These are phyloP conservation scores for Burhinus oedicnemus DNA, from an alignment of 2,113 vertebrate species.

Conservation along the genomic window DNA sequence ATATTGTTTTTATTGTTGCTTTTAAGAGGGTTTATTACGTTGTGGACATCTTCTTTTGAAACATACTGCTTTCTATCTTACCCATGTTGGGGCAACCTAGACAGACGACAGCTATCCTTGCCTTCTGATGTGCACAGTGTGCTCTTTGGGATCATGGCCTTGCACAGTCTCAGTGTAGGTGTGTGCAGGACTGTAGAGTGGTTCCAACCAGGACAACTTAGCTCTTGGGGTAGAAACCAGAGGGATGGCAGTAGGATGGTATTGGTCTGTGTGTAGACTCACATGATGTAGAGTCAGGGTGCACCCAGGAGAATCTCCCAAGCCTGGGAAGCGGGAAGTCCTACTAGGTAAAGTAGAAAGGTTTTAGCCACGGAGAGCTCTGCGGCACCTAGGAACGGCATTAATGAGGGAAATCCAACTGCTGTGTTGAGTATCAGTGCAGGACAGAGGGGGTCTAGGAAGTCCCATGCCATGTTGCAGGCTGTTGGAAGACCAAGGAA, in stretches of 20 bases:
- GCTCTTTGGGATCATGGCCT: neutral
- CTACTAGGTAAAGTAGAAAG: neutral
- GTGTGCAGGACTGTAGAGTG: neutral
- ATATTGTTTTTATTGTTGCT: neutral
- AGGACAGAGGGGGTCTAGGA: neutral
- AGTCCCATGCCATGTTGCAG: neutral
- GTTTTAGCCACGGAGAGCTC: neutral
- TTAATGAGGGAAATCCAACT: neutral
- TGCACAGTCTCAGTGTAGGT: neutral
- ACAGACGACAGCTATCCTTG: neutral
- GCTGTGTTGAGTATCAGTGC: neutral
- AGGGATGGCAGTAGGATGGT: neutral
- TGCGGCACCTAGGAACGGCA: neutral
- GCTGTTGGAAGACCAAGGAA: neutral
- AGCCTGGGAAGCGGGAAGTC: neutral
- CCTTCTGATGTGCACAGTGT: neutral
- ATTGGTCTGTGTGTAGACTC: neutral
- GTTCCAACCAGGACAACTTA: neutral
- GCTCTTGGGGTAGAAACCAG: neutral
- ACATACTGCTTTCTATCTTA: neutral
- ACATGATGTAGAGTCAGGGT: neutral
- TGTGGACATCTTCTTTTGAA: neutral
- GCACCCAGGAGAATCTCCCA: neutral
- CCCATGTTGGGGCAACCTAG: neutral
- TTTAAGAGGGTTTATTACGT: neutral